These are phyloP conservation scores for Drosophila emarginata DNA, from an alignment of 2,888 invertebrate species.

Conservation along the genomic window DNA sequence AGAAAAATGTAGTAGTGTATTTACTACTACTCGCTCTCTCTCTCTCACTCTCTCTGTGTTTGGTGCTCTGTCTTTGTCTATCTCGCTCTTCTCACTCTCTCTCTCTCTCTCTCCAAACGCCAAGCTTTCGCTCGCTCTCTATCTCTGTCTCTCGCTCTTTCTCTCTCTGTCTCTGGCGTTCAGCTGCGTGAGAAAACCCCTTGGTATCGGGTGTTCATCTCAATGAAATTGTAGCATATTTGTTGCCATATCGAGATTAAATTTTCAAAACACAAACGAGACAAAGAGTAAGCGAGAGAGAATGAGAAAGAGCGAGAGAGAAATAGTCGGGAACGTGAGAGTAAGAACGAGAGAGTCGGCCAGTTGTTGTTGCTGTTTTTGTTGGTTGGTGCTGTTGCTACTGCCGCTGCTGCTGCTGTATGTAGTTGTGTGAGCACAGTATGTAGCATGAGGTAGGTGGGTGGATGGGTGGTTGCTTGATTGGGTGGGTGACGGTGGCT, in stretches of 20 bases:
- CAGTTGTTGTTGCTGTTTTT: constrained; percentile 41
- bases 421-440: no score
- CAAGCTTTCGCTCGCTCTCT: constrained; percentile 20
- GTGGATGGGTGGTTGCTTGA: constrained; percentile 5
- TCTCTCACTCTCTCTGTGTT: constrained; percentile 22
- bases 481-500: constrained; percentile 53
- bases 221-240: constrained; percentile 81
- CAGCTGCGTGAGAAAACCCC: constrained; percentile 51
- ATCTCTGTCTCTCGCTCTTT: constrained; percentile 31
- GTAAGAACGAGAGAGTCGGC: constrained; percentile 15
- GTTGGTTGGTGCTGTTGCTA: constrained; percentile 24
- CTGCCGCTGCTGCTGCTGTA: constrained; percentile 65
- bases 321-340: constrained; percentile 19
- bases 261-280: constrained; percentile 79
- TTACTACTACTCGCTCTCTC: constrained; percentile 74
- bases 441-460: neutral
- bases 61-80: constrained; percentile 3
- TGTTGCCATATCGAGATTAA: constrained; percentile 81
- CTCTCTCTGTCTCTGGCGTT: constrained; percentile 14
- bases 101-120: constrained; percentile 40
- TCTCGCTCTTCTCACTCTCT: constrained; percentile 19
- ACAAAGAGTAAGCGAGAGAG: constrained; percentile 49
- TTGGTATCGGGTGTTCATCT: constrained; percentile 78
- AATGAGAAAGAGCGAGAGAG: constrained; percentile 30
- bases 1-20: constrained; percentile 80